Evolutionary conservation across 2,113 vertebrate species (phyloP).

Genomic region (Eretmochelys imbricata): DNA sequence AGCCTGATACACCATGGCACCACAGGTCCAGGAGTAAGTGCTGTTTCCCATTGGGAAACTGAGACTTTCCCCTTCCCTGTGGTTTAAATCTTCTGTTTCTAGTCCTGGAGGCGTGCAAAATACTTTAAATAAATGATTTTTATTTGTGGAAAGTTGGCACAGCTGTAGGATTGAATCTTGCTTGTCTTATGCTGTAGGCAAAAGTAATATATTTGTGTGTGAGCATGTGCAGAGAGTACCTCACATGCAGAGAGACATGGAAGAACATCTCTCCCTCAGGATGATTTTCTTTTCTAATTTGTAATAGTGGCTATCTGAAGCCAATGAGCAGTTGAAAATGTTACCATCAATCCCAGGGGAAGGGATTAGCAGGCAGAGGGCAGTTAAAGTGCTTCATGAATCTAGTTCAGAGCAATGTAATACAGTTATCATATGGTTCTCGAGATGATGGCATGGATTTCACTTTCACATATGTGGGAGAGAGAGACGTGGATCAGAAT

Average conservation of each 20-base stretch:
- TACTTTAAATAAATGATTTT: neutral
- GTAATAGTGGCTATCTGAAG: neutral
- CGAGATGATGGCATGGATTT: neutral
- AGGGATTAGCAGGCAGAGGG: neutral
- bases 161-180: neutral
- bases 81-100: neutral
- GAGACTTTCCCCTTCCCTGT: neutral
- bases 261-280: rapidly evolving
- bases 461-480: neutral
- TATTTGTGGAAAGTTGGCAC: neutral
- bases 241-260: neutral
- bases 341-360: neutral
- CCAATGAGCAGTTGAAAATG: neutral
- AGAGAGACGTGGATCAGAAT: neutral
- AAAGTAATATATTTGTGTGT: neutral
- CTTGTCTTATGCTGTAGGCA: neutral
- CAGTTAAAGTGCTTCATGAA: neutral
- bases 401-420: neutral
- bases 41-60: neutral
- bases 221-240: neutral
- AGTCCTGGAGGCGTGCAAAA: neutral
- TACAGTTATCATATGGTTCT: rapidly evolving
- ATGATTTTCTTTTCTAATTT: neutral
- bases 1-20: neutral
- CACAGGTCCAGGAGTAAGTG: neutral